A percentile compares a stretch with the other conserved stretches of the same genome.
Evolutionary conservation across 2,797 vertebrate species (phyloP).

Genomic region (Coccyzus lansbergi): DNA sequence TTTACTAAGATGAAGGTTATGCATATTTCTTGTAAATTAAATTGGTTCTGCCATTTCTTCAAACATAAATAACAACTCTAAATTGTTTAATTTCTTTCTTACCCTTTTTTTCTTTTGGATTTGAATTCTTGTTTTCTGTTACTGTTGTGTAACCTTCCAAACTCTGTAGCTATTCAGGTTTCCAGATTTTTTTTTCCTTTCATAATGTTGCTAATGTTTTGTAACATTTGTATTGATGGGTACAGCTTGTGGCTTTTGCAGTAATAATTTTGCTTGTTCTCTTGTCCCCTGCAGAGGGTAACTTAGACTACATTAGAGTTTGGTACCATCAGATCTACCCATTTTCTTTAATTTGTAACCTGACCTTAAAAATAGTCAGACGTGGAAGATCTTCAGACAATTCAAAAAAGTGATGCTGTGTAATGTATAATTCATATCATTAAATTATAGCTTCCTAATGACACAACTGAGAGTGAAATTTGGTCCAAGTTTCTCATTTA

Average conservation of each 20-base stretch:
- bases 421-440: not conserved
- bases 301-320: not conserved
- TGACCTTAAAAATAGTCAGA: not conserved
- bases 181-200: not conserved
- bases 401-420: not conserved
- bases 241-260: not conserved
- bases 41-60: not conserved
- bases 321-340: not conserved
- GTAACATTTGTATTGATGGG: not conserved
- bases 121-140: not conserved
- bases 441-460: not conserved
- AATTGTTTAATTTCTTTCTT: not conserved
- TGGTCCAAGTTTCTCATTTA: not conserved
- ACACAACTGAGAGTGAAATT: not conserved
- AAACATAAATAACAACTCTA: not conserved
- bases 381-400: not conserved
- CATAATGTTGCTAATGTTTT: not conserved
- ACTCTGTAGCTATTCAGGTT: not conserved
- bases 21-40: not conserved
- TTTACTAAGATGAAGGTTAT: not conserved
- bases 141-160: not conserved
- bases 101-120: not conserved
- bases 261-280: not conserved
- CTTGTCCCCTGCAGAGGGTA: not conserved
- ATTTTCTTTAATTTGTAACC: not conserved